These are phyloP conservation scores for Craniophora ligustri DNA, from an alignment of 2,888 invertebrate species.

Conservation along the genomic window DNA sequence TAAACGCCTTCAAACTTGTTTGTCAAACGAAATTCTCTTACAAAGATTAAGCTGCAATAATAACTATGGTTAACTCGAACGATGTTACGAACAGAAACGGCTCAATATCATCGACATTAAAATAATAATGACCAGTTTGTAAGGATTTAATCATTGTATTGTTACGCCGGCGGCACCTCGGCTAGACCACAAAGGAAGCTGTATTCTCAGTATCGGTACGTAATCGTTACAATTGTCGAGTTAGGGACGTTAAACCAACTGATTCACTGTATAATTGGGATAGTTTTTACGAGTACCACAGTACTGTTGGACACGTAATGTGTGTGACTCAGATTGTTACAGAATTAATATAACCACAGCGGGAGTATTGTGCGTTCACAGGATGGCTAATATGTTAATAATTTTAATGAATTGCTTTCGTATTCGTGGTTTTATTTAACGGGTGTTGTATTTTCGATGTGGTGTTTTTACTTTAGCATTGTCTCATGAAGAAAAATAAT, in stretches of 20 bases:
- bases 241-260: constrained; percentile 60
- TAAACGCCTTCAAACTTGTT: constrained; percentile 26
- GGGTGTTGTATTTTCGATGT: constrained; percentile 9
- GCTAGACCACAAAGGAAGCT: constrained; percentile 71
- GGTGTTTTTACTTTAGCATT: too few relatives aligned
- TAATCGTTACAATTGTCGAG: constrained; percentile 58
- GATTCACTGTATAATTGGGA: constrained; percentile 78
- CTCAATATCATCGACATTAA: constrained; percentile 55
- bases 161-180: constrained; percentile 60
- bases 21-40: constrained; percentile 36
- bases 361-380: constrained; percentile 39
- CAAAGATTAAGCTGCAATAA: constrained; percentile 45
- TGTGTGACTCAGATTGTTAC: constrained; percentile 55
- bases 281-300: constrained; percentile 70
- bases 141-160: constrained; percentile 50
- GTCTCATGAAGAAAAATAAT: too few relatives aligned
- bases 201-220: constrained; percentile 64
- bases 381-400: constrained; percentile 43
- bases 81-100: constrained; percentile 39
- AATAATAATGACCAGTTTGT: constrained; percentile 57
- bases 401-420: constrained; percentile 43
- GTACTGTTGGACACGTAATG: constrained; percentile 58
- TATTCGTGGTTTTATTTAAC: constrained; percentile 25
- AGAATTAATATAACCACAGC: constrained; percentile 46
- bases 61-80: constrained; percentile 46